Base-by-base conservation (phyloP, 2,888 invertebrate species). In the Selenia dentaria region DNA sequence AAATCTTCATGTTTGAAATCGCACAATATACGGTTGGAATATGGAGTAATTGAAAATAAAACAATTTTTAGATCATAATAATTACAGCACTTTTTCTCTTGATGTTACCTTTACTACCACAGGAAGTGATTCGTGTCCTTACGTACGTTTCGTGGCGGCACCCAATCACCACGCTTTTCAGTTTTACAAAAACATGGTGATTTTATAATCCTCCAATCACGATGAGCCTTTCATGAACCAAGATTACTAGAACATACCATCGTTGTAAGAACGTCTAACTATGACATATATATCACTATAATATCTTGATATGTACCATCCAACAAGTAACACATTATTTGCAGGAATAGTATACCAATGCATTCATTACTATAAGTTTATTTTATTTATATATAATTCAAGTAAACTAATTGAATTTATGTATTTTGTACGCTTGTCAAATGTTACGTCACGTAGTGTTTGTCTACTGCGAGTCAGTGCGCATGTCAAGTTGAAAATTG, bases 401-500 rank as follows among this genome's bases (percentile, higher is more conserved):
- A n/a, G n/a, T n/a, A n/a, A n/a, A n/a, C n/a, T n/a, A n/a, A n/a
- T n/a, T n/a, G n/a, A n/a, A n/a, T n/a, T n/a, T 16, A 16, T 16
- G 16, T 3, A 16, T 2, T 10, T 45, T 42, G 39, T 37, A 71
- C 83, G 69, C 52, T 68, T 54, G 59, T 64, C 63, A 63, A 84
- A 87, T 61, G 81, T 68, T 78, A 79, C 61, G 62, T 79, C 78
- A 73, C 70, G 67, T 22, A 78, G 75, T 81, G 79, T 84, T 86
- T 86, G 82, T 87, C 86, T 83, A 77, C 76, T 74, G 71, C 81
- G 80, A 87, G 84, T 75, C 83, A 89, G 81, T 91, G 94, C 94
- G 94, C 94, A 94, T 93, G 93, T 93, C 93, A 93, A 91, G 92
- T 93, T 93, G 93, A 93, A 94, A 94, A 97, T 96, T 96, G 96